phyloP scores from a whole-genome alignment of 2,797 vertebrate species.

The Steatocranus sp. region DNA sequence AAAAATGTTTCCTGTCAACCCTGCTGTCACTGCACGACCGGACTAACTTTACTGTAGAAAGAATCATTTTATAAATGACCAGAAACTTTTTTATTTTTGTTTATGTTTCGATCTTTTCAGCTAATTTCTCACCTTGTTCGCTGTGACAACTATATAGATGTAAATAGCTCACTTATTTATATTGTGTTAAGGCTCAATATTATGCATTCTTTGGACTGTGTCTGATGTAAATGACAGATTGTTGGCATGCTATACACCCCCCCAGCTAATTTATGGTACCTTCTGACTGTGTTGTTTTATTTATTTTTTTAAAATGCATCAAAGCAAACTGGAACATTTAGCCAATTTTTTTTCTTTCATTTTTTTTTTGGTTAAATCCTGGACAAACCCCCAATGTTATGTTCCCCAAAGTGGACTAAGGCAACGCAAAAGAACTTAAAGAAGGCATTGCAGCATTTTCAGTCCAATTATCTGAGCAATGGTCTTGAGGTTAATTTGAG shows the following conservation, averaged over 20 bases:
- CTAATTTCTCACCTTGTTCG: fast-evolving
- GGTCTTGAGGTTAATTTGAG: too few relatives aligned
- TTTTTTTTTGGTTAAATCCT: not conserved
- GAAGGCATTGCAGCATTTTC: not conserved
- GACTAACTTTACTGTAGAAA: not conserved
- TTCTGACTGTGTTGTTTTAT: not conserved
- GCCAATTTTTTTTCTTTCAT: fast-evolving
- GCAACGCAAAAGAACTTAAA: not conserved
- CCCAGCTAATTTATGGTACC: not conserved
- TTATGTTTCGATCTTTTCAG: not conserved
- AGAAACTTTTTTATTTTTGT: not conserved
- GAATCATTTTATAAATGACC: not conserved
- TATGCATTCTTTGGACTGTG: not conserved
- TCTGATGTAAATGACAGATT: not conserved
- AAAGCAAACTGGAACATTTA: not conserved
- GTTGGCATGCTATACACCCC: not conserved
- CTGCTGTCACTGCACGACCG: not conserved
- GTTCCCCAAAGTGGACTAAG: not conserved
- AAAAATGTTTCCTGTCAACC: not conserved
- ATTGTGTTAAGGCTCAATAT: not conserved
- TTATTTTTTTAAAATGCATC: not conserved
- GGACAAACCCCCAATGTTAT: not conserved
- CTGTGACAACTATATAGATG: not conserved
- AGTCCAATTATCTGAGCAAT: not conserved
- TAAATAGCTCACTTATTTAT: not conserved